Base-by-base conservation (phyloP, 2,888 invertebrate genomes). In the Drosophila maculinotata region DNA sequence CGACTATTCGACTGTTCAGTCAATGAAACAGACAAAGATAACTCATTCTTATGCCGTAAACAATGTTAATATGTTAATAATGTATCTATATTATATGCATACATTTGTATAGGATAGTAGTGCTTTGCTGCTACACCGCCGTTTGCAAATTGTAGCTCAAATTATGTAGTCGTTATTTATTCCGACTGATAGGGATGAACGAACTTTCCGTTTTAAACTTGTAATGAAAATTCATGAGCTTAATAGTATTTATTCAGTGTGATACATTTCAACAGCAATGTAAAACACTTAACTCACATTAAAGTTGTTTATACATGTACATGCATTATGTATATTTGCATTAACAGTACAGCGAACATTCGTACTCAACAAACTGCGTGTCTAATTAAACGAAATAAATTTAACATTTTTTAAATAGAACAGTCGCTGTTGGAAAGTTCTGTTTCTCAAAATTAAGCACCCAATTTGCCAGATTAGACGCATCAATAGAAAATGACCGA, bases 381-480 rank as follows among this genome's bases (percentile, higher is more conserved):
- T 14, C 9, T 42, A 30, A 58, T 51, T 45, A 39, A 45, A 36
- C 39, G 17, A 14, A 42, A 10, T 5, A 33, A 30, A 15, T 9
- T 36, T 14, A 14, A 17, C 3, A 47, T 41, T 6, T 25, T 15
- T 10, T 7, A 20, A 30, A 35, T 44, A 25, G 30, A 9, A 41
- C 17, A 10, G 10, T 4, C 4, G 28, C 23, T 20, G 10, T 4
- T n/a, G 45, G 7, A 47, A 54, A 64, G 41, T 15, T 33, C 5
- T 56, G 23, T 42, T 36, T 45, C 41, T 52, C 48, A 15, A 74
- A 58, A 58, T 69, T n/a, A 42, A 26, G 35, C 53, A 41, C 14
- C 45, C 47, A 70, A 71, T 66, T 69, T 63, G 47, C 15, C 7
- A 35, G 47, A 69, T 57, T 57, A 69, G 36, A 36, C 2, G 26